These are phyloP conservation scores for Pollenia labialis DNA, from an alignment of 2,888 invertebrate species.

Conservation along the genomic window DNA sequence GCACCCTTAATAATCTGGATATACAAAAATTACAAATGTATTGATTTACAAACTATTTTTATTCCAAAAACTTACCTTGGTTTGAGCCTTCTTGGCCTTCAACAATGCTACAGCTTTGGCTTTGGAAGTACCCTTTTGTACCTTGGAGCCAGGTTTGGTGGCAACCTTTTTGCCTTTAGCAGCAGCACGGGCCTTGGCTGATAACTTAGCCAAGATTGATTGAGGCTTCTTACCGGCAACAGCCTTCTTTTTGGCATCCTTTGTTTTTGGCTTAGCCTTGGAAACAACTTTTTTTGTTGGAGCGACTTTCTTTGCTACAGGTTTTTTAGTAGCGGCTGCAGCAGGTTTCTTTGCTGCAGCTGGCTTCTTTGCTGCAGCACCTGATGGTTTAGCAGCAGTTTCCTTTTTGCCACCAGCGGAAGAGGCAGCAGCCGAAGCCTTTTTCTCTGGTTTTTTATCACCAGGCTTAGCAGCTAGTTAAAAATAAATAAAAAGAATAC, in stretches of 20 bases:
- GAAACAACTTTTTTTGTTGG: conserved; percentile 82
- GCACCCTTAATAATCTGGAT: conserved; percentile 94
- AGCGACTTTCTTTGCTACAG: conserved; percentile 79
- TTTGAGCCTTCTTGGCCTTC: conserved; percentile 93
- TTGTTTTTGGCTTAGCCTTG: conserved; percentile 80
- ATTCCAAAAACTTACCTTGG: conserved; percentile 87
- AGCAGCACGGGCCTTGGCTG: conserved; percentile 84
- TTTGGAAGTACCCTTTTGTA: conserved; percentile 86
- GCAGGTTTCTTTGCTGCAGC: conserved; percentile 80
- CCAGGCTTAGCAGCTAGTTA: conserved; percentile 85
- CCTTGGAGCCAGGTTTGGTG: conserved; percentile 80
- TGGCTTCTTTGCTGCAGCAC: conserved; percentile 78
- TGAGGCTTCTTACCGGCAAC: conserved; percentile 83
- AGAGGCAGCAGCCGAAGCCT: conserved; percentile 83
- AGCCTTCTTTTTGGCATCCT: conserved; percentile 83
- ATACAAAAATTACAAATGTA: conserved; percentile 68
- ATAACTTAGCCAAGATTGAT: conserved; percentile 82
- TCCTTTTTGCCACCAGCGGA: conserved; percentile 84
- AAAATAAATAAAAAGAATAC: conserved; percentile 37
- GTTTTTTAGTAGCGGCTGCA: conserved; percentile 84
- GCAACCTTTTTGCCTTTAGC: conserved; percentile 82
- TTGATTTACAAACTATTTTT: conserved; percentile 75
- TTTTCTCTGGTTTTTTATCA: conserved; percentile 86
- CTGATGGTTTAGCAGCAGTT: conserved; percentile 81
- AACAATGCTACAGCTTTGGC: conserved; percentile 86